A percentile compares a stretch with the other conserved stretches of the same genome.
Conservation (phyloP, 2,797 vertebrate genomes). For the Buceros bicornis region DNA sequence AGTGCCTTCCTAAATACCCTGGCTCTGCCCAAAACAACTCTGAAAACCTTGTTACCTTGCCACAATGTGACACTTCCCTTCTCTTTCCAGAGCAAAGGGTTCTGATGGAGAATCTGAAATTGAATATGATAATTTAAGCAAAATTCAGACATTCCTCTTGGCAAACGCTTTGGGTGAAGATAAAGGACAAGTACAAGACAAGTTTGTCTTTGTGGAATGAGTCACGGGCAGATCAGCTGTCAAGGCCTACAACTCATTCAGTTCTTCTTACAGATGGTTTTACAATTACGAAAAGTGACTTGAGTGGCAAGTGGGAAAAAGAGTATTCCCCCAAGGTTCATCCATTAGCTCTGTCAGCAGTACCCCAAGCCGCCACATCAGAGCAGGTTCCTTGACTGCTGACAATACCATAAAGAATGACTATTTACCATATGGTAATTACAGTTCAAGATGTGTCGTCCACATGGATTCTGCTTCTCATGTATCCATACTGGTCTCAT, state of each 20-base stretch:
- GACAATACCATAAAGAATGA: constrained; percentile 62
- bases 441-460: constrained; percentile 66
- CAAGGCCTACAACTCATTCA: constrained; percentile 62
- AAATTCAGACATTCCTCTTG: constrained; percentile 33
- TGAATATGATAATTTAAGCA: constrained; percentile 14
- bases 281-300: constrained; percentile 62
- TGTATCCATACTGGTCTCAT: background rate
- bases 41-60: background rate
- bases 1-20: background rate
- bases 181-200: constrained; percentile 48
- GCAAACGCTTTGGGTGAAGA: constrained; percentile 35
- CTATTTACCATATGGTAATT: constrained; percentile 58
- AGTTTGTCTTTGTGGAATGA: constrained; percentile 53
- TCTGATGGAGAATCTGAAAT: constrained; percentile 23
- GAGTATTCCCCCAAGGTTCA: constrained; percentile 48
- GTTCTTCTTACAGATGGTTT: constrained; percentile 66
- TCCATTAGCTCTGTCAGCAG: constrained; percentile 56
- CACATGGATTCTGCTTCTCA: constrained; percentile 41
- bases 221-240: constrained; percentile 55
- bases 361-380: constrained; percentile 45
- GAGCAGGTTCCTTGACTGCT: constrained; percentile 50
- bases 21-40: background rate
- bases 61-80: background rate
- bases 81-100: background rate
- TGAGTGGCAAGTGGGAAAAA: constrained; percentile 56